Evolutionary conservation across 2,113 vertebrate species (phyloP).

Genomic region (Tricholaema leucomelas): DNA sequence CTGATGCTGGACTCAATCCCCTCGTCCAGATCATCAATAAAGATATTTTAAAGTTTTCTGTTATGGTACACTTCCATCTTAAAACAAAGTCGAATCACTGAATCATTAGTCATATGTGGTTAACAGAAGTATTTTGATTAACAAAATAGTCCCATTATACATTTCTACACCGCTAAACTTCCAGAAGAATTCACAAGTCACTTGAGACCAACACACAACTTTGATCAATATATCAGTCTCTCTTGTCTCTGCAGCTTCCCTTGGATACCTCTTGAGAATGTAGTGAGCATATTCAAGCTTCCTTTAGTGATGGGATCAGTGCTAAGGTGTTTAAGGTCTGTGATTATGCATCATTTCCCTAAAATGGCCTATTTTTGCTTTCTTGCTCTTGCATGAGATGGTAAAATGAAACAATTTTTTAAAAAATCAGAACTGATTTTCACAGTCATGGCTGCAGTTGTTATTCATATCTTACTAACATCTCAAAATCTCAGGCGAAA

Average conservation of each 20-base stretch:
- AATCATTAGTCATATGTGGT: neutral
- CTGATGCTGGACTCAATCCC: too few species aligned
- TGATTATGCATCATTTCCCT: constrained; percentile 27
- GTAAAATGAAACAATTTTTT: neutral
- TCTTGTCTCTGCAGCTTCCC: neutral
- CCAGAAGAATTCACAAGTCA: neutral
- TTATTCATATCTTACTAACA: neutral
- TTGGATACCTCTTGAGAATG: neutral
- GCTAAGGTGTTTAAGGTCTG: neutral
- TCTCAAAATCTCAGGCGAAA: neutral
- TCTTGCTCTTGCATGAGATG: neutral
- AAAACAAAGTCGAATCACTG: neutral
- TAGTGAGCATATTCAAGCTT: neutral
- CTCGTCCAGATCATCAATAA: too few species aligned
- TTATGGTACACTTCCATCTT: neutral
- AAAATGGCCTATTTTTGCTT: constrained; percentile 33
- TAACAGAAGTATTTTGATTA: neutral
- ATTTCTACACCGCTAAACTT: neutral
- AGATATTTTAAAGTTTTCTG: neutral
- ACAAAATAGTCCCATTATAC: neutral
- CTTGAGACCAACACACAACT: neutral
- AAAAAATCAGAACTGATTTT: neutral
- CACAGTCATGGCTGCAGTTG: neutral
- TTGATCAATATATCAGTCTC: too few species aligned
- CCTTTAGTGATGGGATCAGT: neutral